Evolutionary conservation across 1,140 invertebrate genomes (phyloP).

Genomic region (Chymomyza costata): DNA sequence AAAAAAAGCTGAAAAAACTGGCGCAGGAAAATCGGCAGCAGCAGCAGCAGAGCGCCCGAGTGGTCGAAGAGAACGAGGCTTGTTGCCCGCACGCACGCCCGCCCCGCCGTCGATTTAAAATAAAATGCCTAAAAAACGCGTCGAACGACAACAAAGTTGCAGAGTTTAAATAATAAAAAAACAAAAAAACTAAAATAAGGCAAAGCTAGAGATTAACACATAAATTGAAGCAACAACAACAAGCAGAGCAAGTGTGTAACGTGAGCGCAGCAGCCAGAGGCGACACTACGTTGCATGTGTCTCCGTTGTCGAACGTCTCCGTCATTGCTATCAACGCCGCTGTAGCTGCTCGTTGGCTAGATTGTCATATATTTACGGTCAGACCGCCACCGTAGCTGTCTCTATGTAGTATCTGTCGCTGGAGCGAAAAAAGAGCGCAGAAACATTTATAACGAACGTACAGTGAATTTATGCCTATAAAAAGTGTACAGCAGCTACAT

Average conservation of each 20-base stretch:
- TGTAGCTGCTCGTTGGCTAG: constrained; percentile 6
- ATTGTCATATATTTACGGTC: constrained; percentile 29
- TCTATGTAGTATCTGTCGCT: background rate
- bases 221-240: constrained; percentile 17
- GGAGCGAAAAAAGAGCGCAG: background rate
- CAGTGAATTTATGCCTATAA: no score
- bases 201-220: constrained; percentile 6
- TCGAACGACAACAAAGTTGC: constrained; percentile 50
- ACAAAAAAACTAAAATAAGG: constrained; percentile 19
- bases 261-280: constrained; percentile 18
- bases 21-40: constrained; percentile 31
- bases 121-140: constrained; percentile 47
- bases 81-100: constrained; percentile 34
- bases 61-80: constrained; percentile 1
- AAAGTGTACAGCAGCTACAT: background rate
- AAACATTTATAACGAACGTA: no score
- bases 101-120: constrained; percentile 53
- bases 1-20: constrained; percentile 26
- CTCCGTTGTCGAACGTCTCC: background rate
- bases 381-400: background rate
- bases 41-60: constrained; percentile 39
- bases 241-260: constrained; percentile 13
- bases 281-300: constrained; percentile 19
- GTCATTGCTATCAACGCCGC: background rate
- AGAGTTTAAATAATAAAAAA: constrained; percentile 46